A percentile compares a stretch with the other conserved stretches of the same genome.
Conservation (phyloP, 2,797 vertebrate species). For the Trematomus bernacchii region DNA sequence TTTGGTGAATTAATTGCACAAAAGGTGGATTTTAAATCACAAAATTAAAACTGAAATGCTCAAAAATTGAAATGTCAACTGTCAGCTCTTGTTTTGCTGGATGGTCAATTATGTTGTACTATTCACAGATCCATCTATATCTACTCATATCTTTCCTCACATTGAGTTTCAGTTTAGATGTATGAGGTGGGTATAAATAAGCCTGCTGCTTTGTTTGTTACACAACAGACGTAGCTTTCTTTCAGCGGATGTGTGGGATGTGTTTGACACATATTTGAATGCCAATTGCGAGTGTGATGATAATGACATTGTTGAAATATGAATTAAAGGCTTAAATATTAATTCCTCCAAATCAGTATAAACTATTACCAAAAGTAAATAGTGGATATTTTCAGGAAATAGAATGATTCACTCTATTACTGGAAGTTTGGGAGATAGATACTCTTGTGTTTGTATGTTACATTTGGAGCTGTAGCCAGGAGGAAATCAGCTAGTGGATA, state of each 20-base stretch:
- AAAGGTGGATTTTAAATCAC: not conserved
- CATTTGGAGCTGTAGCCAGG: not conserved
- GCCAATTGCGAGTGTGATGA: not conserved
- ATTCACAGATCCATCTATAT: not conserved
- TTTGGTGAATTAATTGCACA: conserved; percentile 8
- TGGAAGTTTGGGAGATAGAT: not conserved
- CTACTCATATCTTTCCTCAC: not conserved
- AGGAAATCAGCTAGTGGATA: too few species aligned
- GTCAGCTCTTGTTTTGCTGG: not conserved
- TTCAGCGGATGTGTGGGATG: not conserved
- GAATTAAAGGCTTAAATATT: not conserved
- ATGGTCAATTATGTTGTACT: not conserved
- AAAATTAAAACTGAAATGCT: not conserved
- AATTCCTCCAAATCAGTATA: not conserved
- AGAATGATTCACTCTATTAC: not conserved
- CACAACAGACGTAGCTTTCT: not conserved
- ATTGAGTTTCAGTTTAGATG: not conserved
- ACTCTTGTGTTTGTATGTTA: not conserved
- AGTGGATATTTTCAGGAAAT: not conserved
- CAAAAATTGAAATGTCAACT: not conserved
- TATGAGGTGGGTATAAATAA: not conserved
- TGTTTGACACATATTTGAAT: not conserved
- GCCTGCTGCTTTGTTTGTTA: not conserved
- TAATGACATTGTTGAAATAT: not conserved
- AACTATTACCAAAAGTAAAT: not conserved